Percentiles rank a stretch among this genome's conserved stretches.
These are phyloP conservation scores for Leptopilina syphax DNA, from an alignment of 2,888 invertebrate genomes.

Conservation along the genomic window DNA sequence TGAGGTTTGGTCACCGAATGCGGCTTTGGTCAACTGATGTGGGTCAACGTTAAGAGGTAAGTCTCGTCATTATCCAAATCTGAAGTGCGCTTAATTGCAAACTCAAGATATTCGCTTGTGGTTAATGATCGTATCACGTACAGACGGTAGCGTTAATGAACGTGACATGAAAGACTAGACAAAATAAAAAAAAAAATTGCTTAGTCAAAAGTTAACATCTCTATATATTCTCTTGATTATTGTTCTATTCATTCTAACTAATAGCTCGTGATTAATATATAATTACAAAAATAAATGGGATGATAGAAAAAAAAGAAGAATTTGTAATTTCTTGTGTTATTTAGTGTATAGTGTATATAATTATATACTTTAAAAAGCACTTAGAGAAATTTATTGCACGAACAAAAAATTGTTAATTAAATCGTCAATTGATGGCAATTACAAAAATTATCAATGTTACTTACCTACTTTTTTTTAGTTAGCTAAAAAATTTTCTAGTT, in stretches of 20 bases:
- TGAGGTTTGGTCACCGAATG: conserved; percentile 21
- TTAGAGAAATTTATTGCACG: background rate
- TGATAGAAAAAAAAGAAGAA: background rate
- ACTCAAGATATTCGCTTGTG: conserved; percentile 29
- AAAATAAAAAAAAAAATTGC: conserved; percentile 9
- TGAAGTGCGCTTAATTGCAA: conserved; percentile 41
- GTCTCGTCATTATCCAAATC: conserved; percentile 39
- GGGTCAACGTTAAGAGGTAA: conserved; percentile 46
- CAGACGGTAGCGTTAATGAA: conserved; percentile 36
- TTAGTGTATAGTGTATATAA: background rate
- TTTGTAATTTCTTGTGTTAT: background rate
- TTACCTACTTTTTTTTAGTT: too few species aligned
- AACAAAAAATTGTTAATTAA: background rate
- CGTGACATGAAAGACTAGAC: conserved; percentile 25
- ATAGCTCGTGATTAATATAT: conserved; percentile 9
- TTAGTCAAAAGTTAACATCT: conserved; percentile 14
- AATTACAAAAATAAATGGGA: conserved; percentile 10
- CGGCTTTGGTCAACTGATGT: conserved; percentile 41
- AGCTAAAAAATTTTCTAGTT: too few species aligned
- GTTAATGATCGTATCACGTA: conserved; percentile 35
- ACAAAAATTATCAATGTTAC: too few species aligned
- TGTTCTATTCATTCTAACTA: conserved; percentile 22
- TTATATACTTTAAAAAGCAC: background rate
- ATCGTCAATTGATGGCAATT: too few species aligned
- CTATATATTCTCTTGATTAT: conserved; percentile 23